Conservation (phyloP, 2,113 vertebrate genomes). For the Columba janthina region DNA sequence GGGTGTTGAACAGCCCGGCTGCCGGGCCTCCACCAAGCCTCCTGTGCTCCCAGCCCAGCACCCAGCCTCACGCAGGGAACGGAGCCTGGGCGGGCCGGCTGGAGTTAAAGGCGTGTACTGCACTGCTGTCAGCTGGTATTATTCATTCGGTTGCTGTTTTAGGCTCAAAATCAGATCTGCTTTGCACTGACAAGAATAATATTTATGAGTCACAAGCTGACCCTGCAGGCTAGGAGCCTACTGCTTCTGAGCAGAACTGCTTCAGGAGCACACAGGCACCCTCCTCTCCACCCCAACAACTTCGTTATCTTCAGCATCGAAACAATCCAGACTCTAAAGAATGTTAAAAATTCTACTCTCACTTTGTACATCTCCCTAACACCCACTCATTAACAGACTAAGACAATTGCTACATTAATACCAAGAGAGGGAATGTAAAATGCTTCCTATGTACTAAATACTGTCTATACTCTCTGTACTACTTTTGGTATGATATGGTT, state of each 20-base stretch:
- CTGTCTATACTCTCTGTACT: background rate
- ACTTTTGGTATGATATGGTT: background rate
- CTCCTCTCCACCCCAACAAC: background rate
- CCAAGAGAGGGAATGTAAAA: background rate
- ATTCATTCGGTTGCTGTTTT: background rate
- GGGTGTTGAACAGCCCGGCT: background rate
- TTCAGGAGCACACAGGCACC: background rate
- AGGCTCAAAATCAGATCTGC: conserved; percentile 10
- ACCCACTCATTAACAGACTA: background rate
- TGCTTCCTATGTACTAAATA: background rate
- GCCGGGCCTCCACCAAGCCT: background rate
- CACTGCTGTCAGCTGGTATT: conserved; percentile 32
- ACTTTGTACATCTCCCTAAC: background rate
- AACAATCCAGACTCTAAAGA: background rate
- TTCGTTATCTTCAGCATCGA: background rate
- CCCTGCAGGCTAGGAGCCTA: background rate
- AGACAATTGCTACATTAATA: background rate
- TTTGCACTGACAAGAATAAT: conserved; percentile 33
- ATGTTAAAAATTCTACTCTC: background rate
- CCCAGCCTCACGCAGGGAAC: background rate
- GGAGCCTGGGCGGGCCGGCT: background rate
- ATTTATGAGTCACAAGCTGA: background rate
- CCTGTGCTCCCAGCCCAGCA: background rate
- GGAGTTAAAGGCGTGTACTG: conserved; percentile 12
- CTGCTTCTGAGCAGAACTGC: fast-evolving